Percentiles rank a stretch among this genome's conserved stretches.
Conservation (phyloP, 2,888 invertebrate genomes). For the Celastrina argiolus region DNA sequence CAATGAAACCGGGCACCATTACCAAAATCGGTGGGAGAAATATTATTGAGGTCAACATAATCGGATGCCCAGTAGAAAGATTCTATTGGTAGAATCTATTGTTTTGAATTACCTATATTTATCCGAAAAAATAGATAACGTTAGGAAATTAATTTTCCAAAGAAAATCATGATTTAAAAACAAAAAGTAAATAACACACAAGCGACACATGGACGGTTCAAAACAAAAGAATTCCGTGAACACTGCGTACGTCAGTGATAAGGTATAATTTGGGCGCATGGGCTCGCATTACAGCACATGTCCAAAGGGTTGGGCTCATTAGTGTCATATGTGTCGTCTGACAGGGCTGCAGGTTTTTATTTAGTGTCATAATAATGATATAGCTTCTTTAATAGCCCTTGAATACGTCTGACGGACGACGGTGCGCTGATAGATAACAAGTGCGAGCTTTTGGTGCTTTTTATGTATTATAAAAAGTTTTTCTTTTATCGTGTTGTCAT, state of each 20-base stretch:
- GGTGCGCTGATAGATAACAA: constrained; percentile 4
- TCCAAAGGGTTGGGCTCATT: constrained; percentile 63
- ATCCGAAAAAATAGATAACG: no score
- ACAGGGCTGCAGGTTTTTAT: constrained; percentile 40
- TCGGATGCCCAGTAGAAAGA: no score
- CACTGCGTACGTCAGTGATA: constrained; percentile 46
- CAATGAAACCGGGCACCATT: no score
- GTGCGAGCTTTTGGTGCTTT: not conserved
- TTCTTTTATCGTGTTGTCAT: not conserved
- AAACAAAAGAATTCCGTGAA: constrained; percentile 27
- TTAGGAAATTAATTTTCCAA: no score
- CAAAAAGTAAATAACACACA: not conserved
- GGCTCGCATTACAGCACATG: constrained; percentile 55
- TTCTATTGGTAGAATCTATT: no score
- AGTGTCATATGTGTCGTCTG: constrained; percentile 52
- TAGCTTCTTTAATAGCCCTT: constrained; percentile 19
- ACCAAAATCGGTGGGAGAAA: no score
- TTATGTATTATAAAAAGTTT: not conserved
- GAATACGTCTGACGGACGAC: not conserved
- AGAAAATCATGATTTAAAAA: no score
- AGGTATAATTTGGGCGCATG: constrained; percentile 61
- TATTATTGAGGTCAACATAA: no score
- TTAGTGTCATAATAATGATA: constrained; percentile 27
- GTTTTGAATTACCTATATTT: no score
- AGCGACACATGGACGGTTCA: not conserved